Evolutionary conservation across 2,888 invertebrate genomes (phyloP), one percentile per base, ranked within the genome.

Genomic region (Diaphora mendica): DNA sequence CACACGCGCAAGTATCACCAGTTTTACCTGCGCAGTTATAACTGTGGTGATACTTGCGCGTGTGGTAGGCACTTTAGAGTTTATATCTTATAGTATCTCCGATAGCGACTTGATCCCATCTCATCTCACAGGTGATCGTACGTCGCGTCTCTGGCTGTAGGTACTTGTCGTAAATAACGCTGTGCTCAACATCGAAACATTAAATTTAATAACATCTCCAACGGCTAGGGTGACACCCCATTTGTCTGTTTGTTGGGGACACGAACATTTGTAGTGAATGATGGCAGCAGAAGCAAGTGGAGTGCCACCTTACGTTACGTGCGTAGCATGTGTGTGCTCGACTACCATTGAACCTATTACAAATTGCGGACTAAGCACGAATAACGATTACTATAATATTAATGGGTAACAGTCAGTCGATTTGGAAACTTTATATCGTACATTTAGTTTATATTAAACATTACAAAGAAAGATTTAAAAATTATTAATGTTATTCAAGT

Each of bases 141-240:
- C 64, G 83, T 85, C 85, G 82, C 83, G 26, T 48, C 70, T 35
- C 70, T 67, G 59, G 64, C 33, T 68, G 64, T 44, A 33, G 3
- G 3, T 70, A 73, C 51, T 26, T 48, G 48, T 70, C 33, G 30
- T 70, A 17, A 71, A 70, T 76, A 82, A 76, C 73, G 79, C 73
- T 77, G 87, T 89, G 90, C 86, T 79, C 82, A 83, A 89, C 88
- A 88, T 86, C 79, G 80, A 88, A 85, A 89, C 85, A 86, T 83
- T 84, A 80, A 79, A 86, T 83, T 84, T 79, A 79, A 77, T 77
- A 81, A 78, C 73, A 81, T 59, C 77, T 68, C 67, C 75, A 72
- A 68, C 73, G 62, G 44, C 20, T 35, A 72, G 11, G 26, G 23
- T 20, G 26, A 20, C 59, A 23, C 30, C 42, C 39, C 59, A 42